A percentile compares a stretch with the other conserved stretches of the same genome.
These are phyloP conservation scores for Cheilosia impressa DNA, from an alignment of 2,888 invertebrate species.

Conservation along the genomic window DNA sequence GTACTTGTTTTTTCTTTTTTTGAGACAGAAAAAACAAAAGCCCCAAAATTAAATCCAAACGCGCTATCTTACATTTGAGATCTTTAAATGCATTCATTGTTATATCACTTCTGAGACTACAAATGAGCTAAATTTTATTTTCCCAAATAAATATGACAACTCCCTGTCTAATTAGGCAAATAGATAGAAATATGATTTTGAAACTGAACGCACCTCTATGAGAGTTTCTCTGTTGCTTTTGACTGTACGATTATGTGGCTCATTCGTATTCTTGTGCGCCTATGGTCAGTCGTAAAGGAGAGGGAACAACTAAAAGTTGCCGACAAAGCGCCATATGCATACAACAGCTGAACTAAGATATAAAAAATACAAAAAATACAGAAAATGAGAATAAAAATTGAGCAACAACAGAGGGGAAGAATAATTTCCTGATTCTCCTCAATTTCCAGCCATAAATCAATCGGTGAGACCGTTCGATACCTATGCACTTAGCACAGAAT, in stretches of 20 bases:
- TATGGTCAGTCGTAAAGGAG: constrained; percentile 53
- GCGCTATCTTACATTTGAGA: constrained; percentile 11
- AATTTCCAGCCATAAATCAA: constrained; percentile 82
- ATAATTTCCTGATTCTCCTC: constrained; percentile 77
- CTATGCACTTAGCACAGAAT: constrained; percentile 70
- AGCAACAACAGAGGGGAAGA: constrained; percentile 39
- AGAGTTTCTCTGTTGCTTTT: not conserved
- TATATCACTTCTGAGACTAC: constrained; percentile 10
- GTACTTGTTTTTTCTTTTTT: constrained; percentile 1
- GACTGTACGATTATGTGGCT: constrained; percentile 19
- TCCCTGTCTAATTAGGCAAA: constrained; percentile 32
- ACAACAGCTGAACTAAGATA: constrained; percentile 50
- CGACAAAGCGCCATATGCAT: constrained; percentile 70
- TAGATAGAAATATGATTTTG: constrained; percentile 16
- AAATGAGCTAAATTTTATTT: constrained; percentile 28
- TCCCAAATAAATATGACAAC: constrained; percentile 52
- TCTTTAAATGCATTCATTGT: constrained; percentile 47
- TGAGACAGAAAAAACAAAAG: not conserved
- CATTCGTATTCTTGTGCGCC: constrained; percentile 63
- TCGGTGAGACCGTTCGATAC: constrained; percentile 75
- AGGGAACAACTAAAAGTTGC: constrained; percentile 42
- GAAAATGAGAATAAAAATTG: constrained; percentile 32
- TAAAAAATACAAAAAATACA: not conserved
- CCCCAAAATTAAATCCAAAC: not conserved
- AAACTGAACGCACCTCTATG: not conserved